Percentiles rank a stretch among this genome's conserved stretches.
Evolutionary conservation across 2,797 vertebrate species (phyloP).

Genomic region (Thamnophis elegans): DNA sequence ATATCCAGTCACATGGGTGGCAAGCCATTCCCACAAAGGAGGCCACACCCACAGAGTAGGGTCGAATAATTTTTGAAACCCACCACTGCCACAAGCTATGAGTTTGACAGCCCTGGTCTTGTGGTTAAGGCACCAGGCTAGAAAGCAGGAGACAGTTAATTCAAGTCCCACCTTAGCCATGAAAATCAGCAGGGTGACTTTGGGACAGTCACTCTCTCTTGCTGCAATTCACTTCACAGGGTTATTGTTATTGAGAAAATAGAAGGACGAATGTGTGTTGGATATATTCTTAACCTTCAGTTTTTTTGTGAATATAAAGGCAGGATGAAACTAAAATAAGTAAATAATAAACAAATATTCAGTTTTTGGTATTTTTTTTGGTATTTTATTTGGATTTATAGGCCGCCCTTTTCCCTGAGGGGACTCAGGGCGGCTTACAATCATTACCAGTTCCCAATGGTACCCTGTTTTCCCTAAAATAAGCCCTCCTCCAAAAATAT

Average conservation of each 20-base stretch:
- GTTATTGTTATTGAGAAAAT: background rate
- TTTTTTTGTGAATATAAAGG: background rate
- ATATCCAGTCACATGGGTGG: too few relatives aligned
- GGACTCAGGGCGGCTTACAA: too few relatives aligned
- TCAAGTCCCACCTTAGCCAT: background rate
- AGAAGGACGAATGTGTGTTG: background rate
- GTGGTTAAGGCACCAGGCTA: background rate
- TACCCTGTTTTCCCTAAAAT: too few relatives aligned
- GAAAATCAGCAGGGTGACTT: background rate
- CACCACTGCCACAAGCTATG: fast-evolving
- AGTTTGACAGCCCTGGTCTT: background rate
- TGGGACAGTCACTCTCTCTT: background rate
- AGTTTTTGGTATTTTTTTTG: too few relatives aligned
- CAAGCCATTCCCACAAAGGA: too few relatives aligned
- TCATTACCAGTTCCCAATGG: too few relatives aligned
- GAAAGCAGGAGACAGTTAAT: background rate
- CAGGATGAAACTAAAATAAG: background rate
- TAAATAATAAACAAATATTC: background rate
- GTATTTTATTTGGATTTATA: too few relatives aligned
- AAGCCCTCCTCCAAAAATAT: too few relatives aligned
- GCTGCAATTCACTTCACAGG: background rate
- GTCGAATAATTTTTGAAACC: too few relatives aligned
- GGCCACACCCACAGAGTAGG: too few relatives aligned
- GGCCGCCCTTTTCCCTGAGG: too few relatives aligned
- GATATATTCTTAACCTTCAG: background rate